Conservation (phyloP, 2,113 vertebrate genomes). For the Odocoileus virginianus region DNA sequence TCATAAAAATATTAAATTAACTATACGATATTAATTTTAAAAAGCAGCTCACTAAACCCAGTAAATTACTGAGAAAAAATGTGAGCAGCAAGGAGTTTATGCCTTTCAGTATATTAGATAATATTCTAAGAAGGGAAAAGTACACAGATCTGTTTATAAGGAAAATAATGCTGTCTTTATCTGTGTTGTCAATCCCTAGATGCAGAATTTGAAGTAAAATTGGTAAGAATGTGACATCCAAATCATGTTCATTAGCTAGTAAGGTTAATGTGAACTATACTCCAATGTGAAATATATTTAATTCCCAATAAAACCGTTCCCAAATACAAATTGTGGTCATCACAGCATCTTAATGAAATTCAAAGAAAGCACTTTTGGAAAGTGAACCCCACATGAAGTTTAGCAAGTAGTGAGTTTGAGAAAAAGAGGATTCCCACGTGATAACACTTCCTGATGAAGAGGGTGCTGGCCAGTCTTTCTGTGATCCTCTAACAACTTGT, state of each 20-base stretch:
- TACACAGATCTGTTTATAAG: constrained; percentile 18
- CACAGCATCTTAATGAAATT: not conserved
- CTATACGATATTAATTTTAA: constrained; percentile 78
- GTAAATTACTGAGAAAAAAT: constrained; percentile 63
- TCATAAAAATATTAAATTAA: constrained; percentile 86
- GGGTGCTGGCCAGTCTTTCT: not conserved
- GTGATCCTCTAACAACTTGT: too few relatives aligned
- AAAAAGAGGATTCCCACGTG: not conserved
- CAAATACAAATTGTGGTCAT: not conserved
- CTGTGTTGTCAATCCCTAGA: constrained; percentile 23
- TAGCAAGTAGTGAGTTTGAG: not conserved
- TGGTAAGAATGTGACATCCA: constrained; percentile 24
- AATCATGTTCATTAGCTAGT: constrained; percentile 24
- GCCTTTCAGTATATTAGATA: constrained; percentile 38
- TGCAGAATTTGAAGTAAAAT: constrained; percentile 35
- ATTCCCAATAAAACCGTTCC: not conserved
- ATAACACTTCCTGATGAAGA: not conserved
- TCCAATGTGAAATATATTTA: not conserved
- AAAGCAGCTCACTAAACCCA: constrained; percentile 81
- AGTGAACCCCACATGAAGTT: not conserved
- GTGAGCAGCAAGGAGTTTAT: constrained; percentile 58
- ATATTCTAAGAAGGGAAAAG: constrained; percentile 49
- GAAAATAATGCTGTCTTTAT: constrained; percentile 46
- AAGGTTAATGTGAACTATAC: not conserved
- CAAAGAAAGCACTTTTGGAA: constrained; percentile 7